phyloP scores from a whole-genome alignment of 2,113 vertebrate genomes.

The Gnathonemus longibarbis region DNA sequence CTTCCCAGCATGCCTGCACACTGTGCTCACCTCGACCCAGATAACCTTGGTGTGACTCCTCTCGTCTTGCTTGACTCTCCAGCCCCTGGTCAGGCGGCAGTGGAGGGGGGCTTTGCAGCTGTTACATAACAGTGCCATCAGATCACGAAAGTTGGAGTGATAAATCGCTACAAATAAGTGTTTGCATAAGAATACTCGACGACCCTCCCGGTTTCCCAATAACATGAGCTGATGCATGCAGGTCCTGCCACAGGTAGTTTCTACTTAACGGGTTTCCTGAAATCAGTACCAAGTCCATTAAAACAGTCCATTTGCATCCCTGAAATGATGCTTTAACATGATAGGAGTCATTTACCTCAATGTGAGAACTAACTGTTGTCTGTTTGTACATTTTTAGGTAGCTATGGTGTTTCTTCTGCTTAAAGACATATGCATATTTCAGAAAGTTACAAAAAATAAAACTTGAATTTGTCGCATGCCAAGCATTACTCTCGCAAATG shows the following conservation, averaged over 20 bases:
- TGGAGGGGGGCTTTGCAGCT: neutral
- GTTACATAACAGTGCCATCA: neutral
- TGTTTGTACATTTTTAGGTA: neutral
- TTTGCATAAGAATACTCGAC: neutral
- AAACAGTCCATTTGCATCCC: neutral
- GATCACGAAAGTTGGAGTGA: neutral
- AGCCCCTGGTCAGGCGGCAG: neutral
- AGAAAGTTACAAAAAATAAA: neutral
- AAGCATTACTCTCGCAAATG: neutral
- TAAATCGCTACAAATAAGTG: neutral
- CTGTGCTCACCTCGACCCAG: neutral
- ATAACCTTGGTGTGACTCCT: neutral
- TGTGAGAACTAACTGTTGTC: neutral
- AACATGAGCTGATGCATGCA: neutral
- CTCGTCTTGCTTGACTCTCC: neutral
- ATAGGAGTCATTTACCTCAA: neutral
- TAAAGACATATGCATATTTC: neutral
- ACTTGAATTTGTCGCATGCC: neutral
- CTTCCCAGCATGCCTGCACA: slow-evolving; percentile 10
- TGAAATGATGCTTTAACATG: neutral
- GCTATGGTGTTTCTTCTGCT: neutral
- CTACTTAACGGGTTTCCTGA: neutral
- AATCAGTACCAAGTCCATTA: neutral
- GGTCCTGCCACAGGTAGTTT: neutral
- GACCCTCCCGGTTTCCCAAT: neutral